Conservation (phyloP, 1,140 invertebrate genomes). For the Dryas iulia region DNA sequence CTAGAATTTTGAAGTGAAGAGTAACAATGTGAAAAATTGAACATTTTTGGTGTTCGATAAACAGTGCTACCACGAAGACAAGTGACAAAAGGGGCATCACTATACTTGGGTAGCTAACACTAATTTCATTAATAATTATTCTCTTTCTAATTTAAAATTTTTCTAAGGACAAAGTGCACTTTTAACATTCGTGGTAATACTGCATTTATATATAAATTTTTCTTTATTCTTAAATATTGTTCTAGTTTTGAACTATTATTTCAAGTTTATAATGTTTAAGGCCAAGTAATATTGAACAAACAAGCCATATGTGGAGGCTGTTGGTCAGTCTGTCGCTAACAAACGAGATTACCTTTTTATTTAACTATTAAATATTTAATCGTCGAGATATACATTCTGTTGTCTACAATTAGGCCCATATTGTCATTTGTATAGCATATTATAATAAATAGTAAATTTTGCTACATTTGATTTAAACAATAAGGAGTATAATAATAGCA, state of each 20-base stretch:
- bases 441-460: slow-evolving; percentile 12
- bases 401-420: slow-evolving; percentile 37
- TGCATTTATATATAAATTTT: slow-evolving; percentile 35
- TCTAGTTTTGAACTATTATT: slow-evolving; percentile 50
- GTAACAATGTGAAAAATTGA: slow-evolving; percentile 30
- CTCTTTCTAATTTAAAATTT: slow-evolving; percentile 22
- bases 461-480: slow-evolving; percentile 14
- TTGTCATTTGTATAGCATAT: slow-evolving; percentile 33
- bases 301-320: slow-evolving; percentile 19
- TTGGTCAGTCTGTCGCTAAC: slow-evolving; percentile 24
- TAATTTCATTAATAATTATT: slow-evolving; percentile 6
- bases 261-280: slow-evolving; percentile 35
- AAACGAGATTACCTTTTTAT: slow-evolving; percentile 26
- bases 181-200: slow-evolving; percentile 54
- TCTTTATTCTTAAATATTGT: slow-evolving; percentile 41
- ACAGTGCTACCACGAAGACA: slow-evolving; percentile 39
- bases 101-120: slow-evolving; percentile 12
- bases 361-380: slow-evolving; percentile 28
- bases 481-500: too few relatives aligned
- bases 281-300: slow-evolving; percentile 30
- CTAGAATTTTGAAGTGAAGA: slow-evolving; percentile 8
- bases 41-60: slow-evolving; percentile 28
- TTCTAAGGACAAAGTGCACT: slow-evolving; percentile 42
- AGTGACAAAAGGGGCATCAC: slow-evolving; percentile 8
- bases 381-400: slow-evolving; percentile 17